Base-by-base conservation (phyloP, 2,888 invertebrate genomes). In the Dyspetes luteomarginatus region DNA sequence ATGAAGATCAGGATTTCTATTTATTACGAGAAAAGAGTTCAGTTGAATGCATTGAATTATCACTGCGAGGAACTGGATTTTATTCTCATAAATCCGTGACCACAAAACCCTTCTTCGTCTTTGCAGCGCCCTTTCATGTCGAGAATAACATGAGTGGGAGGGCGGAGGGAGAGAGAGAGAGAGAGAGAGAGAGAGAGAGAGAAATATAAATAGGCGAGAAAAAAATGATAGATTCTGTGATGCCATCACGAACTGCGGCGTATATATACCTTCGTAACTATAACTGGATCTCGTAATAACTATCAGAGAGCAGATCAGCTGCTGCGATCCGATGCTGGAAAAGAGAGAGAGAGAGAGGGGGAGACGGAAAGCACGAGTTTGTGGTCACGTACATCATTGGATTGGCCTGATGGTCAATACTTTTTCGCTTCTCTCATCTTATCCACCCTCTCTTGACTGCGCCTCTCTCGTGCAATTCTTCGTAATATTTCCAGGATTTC, bases 381-480 rank as follows among this genome's bases (percentile, higher is more conserved):
- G 84, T 67, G 83, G 85, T 87, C 83, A 83, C 80, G 83, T 76
- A 71, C 81, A 81, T 78, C 75, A 81, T 80, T 68, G 75, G 71
- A 80, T 78, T 65, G 78, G 78, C 56, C 52, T 62, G 82, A 74
- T 73, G 71, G 74, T 60, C 65, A 80, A 68, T 82, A 75, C 62
- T 74, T 79, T 76, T 75, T 24, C 55, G 26, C 22, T 64, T 77
- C 71, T 58, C 19, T 17, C 17, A 48, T 56, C 60, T 64, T 55
- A 56, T 68, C 52, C 28, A 43, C 56, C 48, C 50, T 36, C 4
- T 22, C 58, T 41, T 30, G 52, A 43, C n/a, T n/a, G 15, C 65
- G 22, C 26, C 24, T 48, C 3, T 26, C 50, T 17, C 3, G 26
- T 15, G 50, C 56, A 71, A 78, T 71, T 55, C 60, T 28, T 62